Conservation (phyloP, 2,888 invertebrate species). For the Drosophila paranaensis region DNA sequence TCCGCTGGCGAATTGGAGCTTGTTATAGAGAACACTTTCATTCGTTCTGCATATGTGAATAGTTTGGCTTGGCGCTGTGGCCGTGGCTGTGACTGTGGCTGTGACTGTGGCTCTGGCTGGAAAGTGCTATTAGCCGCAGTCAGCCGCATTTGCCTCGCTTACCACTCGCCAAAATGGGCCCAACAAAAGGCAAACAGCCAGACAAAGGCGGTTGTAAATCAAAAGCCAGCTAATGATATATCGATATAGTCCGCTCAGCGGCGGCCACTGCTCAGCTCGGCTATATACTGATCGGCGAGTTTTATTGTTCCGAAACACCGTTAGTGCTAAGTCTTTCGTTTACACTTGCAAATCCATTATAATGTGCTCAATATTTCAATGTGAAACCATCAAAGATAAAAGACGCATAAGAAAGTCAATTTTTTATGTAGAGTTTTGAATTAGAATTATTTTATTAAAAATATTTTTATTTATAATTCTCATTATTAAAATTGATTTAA, state of each 20-base stretch:
- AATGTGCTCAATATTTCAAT: slow-evolving; percentile 7
- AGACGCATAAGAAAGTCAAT: not conserved
- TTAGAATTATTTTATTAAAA: not conserved
- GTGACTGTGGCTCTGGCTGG: slow-evolving; percentile 29
- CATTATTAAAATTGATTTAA: no score
- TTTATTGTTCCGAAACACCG: slow-evolving; percentile 68
- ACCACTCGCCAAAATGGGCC: slow-evolving; percentile 56
- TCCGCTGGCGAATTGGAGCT: slow-evolving; percentile 59
- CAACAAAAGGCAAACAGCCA: slow-evolving; percentile 62
- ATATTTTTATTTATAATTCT: not conserved
- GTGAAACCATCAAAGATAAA: not conserved
- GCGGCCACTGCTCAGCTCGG: slow-evolving; percentile 30
- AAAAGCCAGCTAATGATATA: slow-evolving; percentile 78
- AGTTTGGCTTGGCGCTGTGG: slow-evolving; percentile 27
- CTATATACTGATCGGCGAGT: slow-evolving; percentile 61
- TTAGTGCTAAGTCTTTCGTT: slow-evolving; percentile 44
- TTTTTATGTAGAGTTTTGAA: no score
- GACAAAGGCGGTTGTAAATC: slow-evolving; percentile 79
- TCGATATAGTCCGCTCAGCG: slow-evolving; percentile 66
- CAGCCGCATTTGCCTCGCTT: slow-evolving; percentile 44
- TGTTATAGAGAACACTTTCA: slow-evolving; percentile 74
- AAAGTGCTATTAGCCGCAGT: slow-evolving; percentile 71
- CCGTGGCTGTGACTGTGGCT: no score
- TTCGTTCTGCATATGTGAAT: slow-evolving; percentile 72
- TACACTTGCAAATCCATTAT: slow-evolving; percentile 54